Conservation (phyloP, 2,797 vertebrate genomes). For the Gambelia wislizenii region DNA sequence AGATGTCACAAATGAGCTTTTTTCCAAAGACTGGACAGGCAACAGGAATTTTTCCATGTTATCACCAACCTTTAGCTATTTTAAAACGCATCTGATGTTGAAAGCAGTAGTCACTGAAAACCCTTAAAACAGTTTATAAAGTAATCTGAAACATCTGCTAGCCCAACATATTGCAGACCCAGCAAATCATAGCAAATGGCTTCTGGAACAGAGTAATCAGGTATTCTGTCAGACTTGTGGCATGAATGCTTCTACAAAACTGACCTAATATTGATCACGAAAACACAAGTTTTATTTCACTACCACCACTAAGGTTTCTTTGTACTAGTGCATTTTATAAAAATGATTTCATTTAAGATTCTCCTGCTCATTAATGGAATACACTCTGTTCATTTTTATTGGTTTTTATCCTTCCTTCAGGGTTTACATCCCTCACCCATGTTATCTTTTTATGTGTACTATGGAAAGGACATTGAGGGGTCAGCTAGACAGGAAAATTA, state of each 20-base stretch:
- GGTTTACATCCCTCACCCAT: no score
- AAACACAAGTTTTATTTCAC: not conserved
- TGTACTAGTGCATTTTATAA: not conserved
- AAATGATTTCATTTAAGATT: not conserved
- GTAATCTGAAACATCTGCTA: not conserved
- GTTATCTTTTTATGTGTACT: not conserved
- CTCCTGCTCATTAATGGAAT: not conserved
- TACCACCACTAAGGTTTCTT: not conserved
- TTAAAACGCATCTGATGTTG: not conserved
- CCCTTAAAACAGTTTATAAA: not conserved
- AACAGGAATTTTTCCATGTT: not conserved
- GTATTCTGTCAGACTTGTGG: no score
- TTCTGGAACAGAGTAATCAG: not conserved
- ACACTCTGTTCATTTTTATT: not conserved
- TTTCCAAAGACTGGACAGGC: not conserved
- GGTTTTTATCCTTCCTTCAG: not conserved
- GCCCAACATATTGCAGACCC: not conserved
- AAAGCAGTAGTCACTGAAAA: not conserved
- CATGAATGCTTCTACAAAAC: no score
- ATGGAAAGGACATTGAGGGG: not conserved
- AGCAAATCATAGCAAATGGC: not conserved
- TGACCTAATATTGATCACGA: not conserved
- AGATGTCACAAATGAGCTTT: no score
- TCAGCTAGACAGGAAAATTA: no score
- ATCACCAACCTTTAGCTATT: not conserved